Evolutionary conservation across 92 coral and sea anemone genomes (phyloP).

Genomic region (Umimayanthus chanpuru): DNA sequence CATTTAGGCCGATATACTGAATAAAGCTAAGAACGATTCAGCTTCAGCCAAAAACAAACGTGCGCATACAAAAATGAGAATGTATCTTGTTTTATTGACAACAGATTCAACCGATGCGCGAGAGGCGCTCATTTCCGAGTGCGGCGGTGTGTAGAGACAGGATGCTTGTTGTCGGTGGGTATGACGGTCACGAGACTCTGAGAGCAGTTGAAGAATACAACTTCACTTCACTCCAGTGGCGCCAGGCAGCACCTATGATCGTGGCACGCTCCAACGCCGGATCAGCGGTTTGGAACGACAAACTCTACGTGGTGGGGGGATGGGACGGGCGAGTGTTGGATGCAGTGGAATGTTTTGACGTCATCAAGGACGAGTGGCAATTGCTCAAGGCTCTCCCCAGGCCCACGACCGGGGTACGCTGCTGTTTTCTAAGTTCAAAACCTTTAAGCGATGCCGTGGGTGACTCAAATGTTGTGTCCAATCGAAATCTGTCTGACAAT

Average conservation of each 20-base stretch:
- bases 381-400: constrained; percentile 34
- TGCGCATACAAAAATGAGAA: neutral
- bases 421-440: constrained; percentile 32
- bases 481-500: neutral
- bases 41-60: too few species aligned
- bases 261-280: constrained; percentile 44
- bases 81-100: neutral
- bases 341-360: constrained; percentile 31
- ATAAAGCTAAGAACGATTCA: too few species aligned
- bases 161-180: constrained; percentile 38
- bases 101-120: constrained; percentile 45
- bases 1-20: too few species aligned
- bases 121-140: constrained; percentile 34
- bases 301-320: constrained; percentile 38
- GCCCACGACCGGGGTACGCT: constrained; percentile 42
- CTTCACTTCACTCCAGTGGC: constrained; percentile 33
- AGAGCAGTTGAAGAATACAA: constrained; percentile 35
- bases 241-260: constrained; percentile 22
- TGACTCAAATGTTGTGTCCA: neutral
- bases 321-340: constrained; percentile 48
- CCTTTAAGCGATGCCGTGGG: neutral
- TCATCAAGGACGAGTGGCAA: constrained; percentile 39
- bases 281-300: constrained; percentile 36
- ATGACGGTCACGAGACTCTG: constrained; percentile 35
- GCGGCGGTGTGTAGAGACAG: constrained; percentile 42